Evolutionary conservation across 2,888 invertebrate genomes (phyloP).

Genomic region (Nipponacmea schrenckii): DNA sequence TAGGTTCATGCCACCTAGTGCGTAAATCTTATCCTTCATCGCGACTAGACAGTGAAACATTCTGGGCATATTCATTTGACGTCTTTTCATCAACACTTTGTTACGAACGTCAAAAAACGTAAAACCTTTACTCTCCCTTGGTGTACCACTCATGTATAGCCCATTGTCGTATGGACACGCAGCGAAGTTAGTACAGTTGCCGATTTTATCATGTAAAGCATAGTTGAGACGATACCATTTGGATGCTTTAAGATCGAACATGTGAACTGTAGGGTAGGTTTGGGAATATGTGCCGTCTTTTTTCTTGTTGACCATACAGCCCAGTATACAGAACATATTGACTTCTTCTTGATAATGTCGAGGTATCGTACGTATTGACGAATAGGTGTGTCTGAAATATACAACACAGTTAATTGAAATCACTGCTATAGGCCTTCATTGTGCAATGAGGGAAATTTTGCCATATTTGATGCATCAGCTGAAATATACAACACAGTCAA

Average conservation of each 20-base stretch:
- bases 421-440: not conserved
- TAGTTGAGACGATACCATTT: not conserved
- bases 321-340: not conserved
- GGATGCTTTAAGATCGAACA: not conserved
- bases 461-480: too few species aligned
- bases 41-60: slow-evolving; percentile 1
- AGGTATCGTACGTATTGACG: not conserved
- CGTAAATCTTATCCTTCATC: not conserved
- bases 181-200: not conserved
- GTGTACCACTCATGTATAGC: not conserved
- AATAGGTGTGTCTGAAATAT: slow-evolving; percentile 3
- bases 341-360: slow-evolving; percentile 1
- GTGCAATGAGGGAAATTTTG: not conserved
- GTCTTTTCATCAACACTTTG: not conserved
- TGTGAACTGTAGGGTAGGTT: not conserved
- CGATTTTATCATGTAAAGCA: not conserved
- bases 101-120: not conserved
- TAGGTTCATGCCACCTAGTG: not conserved
- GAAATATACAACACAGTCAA: too few species aligned
- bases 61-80: not conserved
- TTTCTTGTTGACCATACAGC: not conserved
- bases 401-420: not conserved
- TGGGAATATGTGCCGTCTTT: not conserved
- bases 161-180: not conserved
- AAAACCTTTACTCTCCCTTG: not conserved